Evolutionary conservation across 2,797 vertebrate genomes (phyloP).

Genomic region (Heteromormyrus szaboi): DNA sequence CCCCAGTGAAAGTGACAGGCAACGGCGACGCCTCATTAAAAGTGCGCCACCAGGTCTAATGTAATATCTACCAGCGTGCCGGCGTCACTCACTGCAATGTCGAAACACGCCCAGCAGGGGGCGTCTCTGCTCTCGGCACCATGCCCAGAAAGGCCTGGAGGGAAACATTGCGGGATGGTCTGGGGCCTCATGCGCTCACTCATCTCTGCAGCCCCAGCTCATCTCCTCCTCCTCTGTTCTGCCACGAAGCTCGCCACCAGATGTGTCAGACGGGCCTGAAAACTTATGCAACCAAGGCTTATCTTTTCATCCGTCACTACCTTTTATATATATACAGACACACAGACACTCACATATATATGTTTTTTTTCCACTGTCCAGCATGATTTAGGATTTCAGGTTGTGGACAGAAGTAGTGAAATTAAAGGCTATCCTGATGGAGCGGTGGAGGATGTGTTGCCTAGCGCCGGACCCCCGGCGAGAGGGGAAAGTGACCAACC

Average conservation of each 20-base stretch:
- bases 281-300: conserved; percentile 22
- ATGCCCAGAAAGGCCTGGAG: neutral
- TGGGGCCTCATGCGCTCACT: neutral
- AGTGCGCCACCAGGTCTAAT: neutral
- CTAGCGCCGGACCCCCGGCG: conserved; percentile 49
- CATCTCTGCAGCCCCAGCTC: neutral
- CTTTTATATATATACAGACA: conserved; percentile 29
- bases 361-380: conserved; percentile 30
- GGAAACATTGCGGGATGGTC: neutral
- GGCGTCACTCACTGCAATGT: neutral
- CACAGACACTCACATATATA: neutral
- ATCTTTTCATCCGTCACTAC: conserved; percentile 33
- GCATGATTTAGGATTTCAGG: conserved; percentile 60
- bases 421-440: conserved; percentile 12
- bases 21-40: neutral
- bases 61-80: neutral
- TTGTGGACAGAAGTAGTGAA: conserved; percentile 45
- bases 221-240: neutral
- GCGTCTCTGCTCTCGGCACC: neutral
- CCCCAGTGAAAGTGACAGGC: neutral
- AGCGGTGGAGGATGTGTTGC: conserved; percentile 57
- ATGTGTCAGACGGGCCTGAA: conserved; percentile 31
- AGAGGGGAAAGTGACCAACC: conserved; percentile 55
- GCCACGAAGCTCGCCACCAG: conserved; percentile 7
- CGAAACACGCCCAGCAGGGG: neutral